Base-by-base conservation (phyloP, 2,888 invertebrate genomes). In the Nymphalis polychloros region DNA sequence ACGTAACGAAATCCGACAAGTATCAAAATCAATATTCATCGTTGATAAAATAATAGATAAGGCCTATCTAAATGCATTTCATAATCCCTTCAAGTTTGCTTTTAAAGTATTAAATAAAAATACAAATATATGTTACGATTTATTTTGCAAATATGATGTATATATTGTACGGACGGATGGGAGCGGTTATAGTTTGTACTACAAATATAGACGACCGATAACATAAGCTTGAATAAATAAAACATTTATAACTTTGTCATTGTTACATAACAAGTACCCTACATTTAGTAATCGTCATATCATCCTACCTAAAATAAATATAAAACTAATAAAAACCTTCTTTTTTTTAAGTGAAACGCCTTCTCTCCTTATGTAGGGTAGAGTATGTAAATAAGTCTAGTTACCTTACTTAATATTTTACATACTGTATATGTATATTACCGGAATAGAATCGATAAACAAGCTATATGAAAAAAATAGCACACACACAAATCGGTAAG, bases 121-220 rank as follows among this genome's bases (percentile, higher is more conserved):
- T 20, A 47, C 5, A 47, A 23, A 46, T 27, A 60, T 23, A 63
- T 10, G 8, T 27, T 23, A 41, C 19, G 46, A 47, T 53, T 48
- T 59, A 27, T 59, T 20, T 35, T 50, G 23, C 19, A 16, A 59
- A 35, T 47, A 27, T 35, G n/a, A n/a, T 20, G 17, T 59, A 17
- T 23, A 46, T 53, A 23, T 53, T 47, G 46, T 52, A 64, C 60
- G 53, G 64, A 69, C 57, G 48, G 49, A 63, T 55, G 65, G 71
- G 69, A 68, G 71, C 59, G 71, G 73, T 60, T 65, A 35, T 50
- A 65, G 70, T 71, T 71, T 69, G 65, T 64, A 63, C 52, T 46
- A 47, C 60, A 69, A 69, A 66, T 65, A 66, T 59, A 20, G 57
- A n/a, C 63, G 73, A 64, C 71, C 68, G 73, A 73, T 73, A 73